Evolutionary conservation across 2,797 vertebrate species (phyloP), one percentile per base, ranked within the genome.

Genomic region (Luscinia megarhynchos): DNA sequence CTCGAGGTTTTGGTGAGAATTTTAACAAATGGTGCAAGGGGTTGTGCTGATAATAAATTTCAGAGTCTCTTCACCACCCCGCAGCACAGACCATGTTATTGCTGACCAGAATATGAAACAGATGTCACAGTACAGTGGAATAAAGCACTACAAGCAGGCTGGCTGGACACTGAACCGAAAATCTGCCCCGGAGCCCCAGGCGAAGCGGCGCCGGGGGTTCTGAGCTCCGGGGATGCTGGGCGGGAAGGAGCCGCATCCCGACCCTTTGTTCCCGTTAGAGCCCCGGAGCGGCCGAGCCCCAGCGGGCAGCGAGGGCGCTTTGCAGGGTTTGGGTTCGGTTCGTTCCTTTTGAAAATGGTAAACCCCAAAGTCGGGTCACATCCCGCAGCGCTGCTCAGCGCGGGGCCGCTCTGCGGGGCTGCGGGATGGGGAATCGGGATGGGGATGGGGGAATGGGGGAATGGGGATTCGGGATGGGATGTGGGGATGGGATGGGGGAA

Each of bases 141-240:
- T n/a, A 41, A 63, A 85, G 26, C 77, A 36, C 8, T 16, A 2
- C 22, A n/a, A 9, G 21, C 19, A 1, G 36, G 57, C 30, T 22
- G 51, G 30, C 11, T 4, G 16, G 36, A 27, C 15, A 3, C 8
- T 0, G 13, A 83, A 50, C 8, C 68, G 12, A n/a, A 75, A 64
- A 10, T 0, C 4, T 1, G 29, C 3, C 36, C 0, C 0, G 0
- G 6, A 1, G 1, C 11, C 8, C 8, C 41, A 21, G 3, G 34
- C 20, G 27, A 10, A 12, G 8, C 32, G 2, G 29, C 36, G 10
- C 16, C 2, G 2, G 19, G 22, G 23, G 32, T 2, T 26, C 32
- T 0, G 57, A 64, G 55, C n/a, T 24, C 19, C 2, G 59, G 27
- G 43, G 50, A 2, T 26, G 66, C 58, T 2, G 67, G 12, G 41